phyloP scores from a whole-genome alignment of 2,888 invertebrate genomes.

The Rhamphomyia laevipes region DNA sequence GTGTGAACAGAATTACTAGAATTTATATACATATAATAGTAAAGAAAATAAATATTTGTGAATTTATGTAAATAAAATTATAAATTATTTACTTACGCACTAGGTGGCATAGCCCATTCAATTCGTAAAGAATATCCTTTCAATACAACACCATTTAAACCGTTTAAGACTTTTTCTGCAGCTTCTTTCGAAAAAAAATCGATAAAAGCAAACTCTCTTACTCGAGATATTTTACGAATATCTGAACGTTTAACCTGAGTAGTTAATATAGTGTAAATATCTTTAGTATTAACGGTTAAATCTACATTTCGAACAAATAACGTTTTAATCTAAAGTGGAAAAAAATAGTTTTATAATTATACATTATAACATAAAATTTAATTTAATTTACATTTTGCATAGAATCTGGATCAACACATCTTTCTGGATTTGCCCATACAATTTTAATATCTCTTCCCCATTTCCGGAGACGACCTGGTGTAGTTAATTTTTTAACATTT shows the following conservation, averaged over 20 bases:
- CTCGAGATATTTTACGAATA: constrained; percentile 23
- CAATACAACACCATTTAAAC: constrained; percentile 18
- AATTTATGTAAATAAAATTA: background rate
- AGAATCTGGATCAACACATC: constrained; percentile 13
- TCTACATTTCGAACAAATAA: constrained; percentile 26
- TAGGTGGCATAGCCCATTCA: constrained; percentile 27
- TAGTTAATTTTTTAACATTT: constrained; percentile 23
- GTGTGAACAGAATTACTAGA: constrained; percentile 23
- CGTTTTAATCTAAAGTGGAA: constrained; percentile 21
- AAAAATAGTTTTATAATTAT: background rate
- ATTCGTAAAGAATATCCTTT: constrained; percentile 19
- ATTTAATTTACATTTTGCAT: constrained; percentile 5
- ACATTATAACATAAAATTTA: background rate
- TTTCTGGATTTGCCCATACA: constrained; percentile 26
- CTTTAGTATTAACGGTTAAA: constrained; percentile 21
- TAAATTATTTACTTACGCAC: constrained; percentile 18
- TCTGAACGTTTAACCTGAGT: constrained; percentile 19
- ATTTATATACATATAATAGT: background rate
- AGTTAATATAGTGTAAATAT: constrained; percentile 20
- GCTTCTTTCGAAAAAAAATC: constrained; percentile 23
- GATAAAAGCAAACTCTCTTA: constrained; percentile 24
- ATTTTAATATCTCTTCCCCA: constrained; percentile 27
- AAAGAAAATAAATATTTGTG: background rate
- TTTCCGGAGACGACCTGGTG: constrained; percentile 21
- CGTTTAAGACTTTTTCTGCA: constrained; percentile 21